Conservation (phyloP, 2,113 vertebrate genomes). For the Tachuris rubrigastra region DNA sequence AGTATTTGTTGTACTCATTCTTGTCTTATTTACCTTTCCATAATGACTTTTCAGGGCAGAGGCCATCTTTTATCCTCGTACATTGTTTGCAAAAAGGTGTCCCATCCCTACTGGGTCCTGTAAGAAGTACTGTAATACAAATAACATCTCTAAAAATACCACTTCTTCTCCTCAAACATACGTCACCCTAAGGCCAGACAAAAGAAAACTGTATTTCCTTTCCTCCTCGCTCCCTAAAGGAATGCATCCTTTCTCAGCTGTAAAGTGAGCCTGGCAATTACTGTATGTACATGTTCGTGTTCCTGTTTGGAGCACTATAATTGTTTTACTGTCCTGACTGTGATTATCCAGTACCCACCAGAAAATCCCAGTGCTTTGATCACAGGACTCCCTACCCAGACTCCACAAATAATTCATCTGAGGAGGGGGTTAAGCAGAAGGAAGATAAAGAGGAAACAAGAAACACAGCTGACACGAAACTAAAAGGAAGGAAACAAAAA, state of each 20-base stretch:
- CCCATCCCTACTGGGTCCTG: conserved; percentile 10
- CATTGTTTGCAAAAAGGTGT: conserved; percentile 50
- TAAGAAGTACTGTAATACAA: conserved; percentile 8
- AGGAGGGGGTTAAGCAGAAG: neutral
- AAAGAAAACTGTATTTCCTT: conserved; percentile 52
- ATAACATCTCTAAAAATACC: conserved; percentile 53
- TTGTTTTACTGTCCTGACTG: conserved; percentile 62
- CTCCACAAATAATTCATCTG: conserved; percentile 38
- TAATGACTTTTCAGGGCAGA: conserved; percentile 55
- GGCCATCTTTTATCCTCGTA: conserved; percentile 24
- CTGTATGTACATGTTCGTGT: conserved; percentile 54
- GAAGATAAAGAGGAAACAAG: conserved; percentile 54
- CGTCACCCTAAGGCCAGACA: conserved; percentile 52
- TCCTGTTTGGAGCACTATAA: conserved; percentile 61
- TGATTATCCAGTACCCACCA: conserved; percentile 62
- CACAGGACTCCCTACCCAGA: conserved; percentile 49
- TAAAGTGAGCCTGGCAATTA: conserved; percentile 55
- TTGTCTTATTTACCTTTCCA: conserved; percentile 52
- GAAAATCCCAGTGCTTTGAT: conserved; percentile 63
- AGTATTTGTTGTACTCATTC: conserved; percentile 56
- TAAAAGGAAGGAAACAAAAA: conserved; percentile 59
- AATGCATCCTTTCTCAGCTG: conserved; percentile 58
- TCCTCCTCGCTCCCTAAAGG: neutral
- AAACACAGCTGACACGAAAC: conserved; percentile 8
- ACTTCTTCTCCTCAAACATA: neutral